phyloP scores from a whole-genome alignment of 1,140 invertebrate species.

The Bradysia coprophila region DNA sequence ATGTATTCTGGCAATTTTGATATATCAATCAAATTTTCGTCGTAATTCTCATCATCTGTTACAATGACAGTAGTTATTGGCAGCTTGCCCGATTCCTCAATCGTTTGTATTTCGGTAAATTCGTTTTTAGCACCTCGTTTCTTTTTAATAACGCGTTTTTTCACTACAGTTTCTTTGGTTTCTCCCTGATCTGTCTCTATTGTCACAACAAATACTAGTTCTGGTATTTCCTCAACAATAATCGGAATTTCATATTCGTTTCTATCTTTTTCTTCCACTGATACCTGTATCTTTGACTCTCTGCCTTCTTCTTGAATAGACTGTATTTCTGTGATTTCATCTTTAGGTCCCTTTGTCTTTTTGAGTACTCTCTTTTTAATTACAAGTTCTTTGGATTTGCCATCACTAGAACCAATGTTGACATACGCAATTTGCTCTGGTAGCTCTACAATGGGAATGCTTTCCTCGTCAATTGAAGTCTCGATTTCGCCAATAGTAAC shows the following conservation, averaged over 20 bases:
- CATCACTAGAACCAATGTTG: constrained; percentile 13
- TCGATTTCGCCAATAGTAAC: constrained; percentile 10
- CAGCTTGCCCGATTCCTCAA: constrained; percentile 20
- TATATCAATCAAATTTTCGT: too few species aligned
- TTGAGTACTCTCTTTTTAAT: constrained; percentile 17
- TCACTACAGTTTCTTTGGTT: constrained; percentile 10
- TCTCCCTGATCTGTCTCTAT: constrained; percentile 12
- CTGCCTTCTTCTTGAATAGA: constrained; percentile 18
- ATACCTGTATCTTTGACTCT: constrained; percentile 6
- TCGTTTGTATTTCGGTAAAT: constrained; percentile 22
- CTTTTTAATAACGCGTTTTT: constrained; percentile 21
- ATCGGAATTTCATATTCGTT: not conserved
- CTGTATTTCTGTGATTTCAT: constrained; percentile 16
- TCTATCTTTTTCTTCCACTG: constrained; percentile 4
- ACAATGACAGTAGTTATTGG: constrained; percentile 5
- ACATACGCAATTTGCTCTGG: constrained; percentile 18
- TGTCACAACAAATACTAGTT: constrained; percentile 19
- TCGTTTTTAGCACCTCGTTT: constrained; percentile 9
- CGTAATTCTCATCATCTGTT: too few species aligned
- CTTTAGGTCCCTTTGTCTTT: constrained; percentile 12
- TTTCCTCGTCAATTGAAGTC: constrained; percentile 4
- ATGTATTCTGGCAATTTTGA: constrained; percentile 3
- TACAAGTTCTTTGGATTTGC: constrained; percentile 14
- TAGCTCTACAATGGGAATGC: constrained; percentile 14
- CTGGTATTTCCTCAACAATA: constrained; percentile 5